Evolutionary conservation across 1,140 invertebrate species (phyloP).

Genomic region (Plectus sambesii): DNA sequence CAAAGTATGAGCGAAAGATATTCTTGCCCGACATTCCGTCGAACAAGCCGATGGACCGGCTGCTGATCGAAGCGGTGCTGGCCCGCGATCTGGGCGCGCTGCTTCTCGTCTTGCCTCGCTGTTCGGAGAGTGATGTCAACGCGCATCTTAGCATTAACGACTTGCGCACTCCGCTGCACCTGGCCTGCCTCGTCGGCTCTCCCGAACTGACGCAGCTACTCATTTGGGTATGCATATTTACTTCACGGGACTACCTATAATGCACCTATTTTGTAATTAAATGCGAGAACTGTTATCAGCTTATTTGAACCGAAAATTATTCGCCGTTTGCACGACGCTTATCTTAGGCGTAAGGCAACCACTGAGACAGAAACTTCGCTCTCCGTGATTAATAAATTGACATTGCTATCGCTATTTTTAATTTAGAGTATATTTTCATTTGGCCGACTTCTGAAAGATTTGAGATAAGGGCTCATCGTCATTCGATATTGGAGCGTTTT

Average conservation of each 20-base stretch:
- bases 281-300: not conserved
- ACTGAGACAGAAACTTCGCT: not conserved
- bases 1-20: conserved; percentile 76
- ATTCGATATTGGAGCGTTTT: too few relatives aligned
- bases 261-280: conserved; percentile 8
- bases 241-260: not conserved
- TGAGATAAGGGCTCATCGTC: too few relatives aligned
- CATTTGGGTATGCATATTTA: conserved; percentile 63
- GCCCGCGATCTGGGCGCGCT: conserved; percentile 19
- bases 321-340: too few relatives aligned
- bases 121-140: conserved; percentile 54
- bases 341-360: too few relatives aligned
- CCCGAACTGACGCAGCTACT: conserved; percentile 77
- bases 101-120: conserved; percentile 19
- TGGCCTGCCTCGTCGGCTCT: conserved; percentile 76
- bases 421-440: conserved; percentile 6
- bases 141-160: conserved; percentile 59
- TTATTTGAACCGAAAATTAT: conserved; percentile 7
- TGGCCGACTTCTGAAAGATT: too few relatives aligned
- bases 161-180: conserved; percentile 67
- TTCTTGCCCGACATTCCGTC: conserved; percentile 58
- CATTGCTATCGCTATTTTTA: conserved; percentile 8
- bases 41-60: conserved; percentile 19
- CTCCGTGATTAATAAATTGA: too few relatives aligned
- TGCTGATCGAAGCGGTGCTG: conserved; percentile 20